phyloP scores from a whole-genome alignment of 2,888 invertebrate genomes.

The Amphipyra berbera region DNA sequence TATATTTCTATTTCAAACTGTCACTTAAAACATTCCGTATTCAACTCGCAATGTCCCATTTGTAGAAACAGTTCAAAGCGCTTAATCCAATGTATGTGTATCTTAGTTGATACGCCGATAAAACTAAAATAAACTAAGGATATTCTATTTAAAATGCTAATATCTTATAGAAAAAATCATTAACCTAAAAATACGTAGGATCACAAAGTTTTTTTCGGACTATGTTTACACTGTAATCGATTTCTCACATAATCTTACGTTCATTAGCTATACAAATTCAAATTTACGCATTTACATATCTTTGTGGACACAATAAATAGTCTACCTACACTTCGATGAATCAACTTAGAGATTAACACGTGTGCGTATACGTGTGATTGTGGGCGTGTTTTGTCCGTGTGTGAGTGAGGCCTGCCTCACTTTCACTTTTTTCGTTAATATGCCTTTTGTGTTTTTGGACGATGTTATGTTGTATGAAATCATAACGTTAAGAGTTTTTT shows the following conservation, averaged over 20 bases:
- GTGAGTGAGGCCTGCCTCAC: conserved; percentile 64
- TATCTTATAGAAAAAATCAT: neutral
- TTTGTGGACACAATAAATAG: conserved; percentile 59
- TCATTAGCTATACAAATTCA: conserved; percentile 56
- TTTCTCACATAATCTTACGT: conserved; percentile 52
- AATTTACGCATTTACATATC: conserved; percentile 56
- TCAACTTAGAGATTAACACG: conserved; percentile 58
- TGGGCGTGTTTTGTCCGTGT: conserved; percentile 63
- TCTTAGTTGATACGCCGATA: neutral
- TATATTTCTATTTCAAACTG: too few relatives aligned
- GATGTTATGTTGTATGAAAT: conserved; percentile 71
- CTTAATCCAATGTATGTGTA: neutral
- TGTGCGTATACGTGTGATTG: conserved; percentile 60
- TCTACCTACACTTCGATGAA: conserved; percentile 60
- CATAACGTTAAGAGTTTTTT: conserved; percentile 21
- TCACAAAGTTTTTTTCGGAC: conserved; percentile 36
- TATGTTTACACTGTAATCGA: conserved; percentile 32
- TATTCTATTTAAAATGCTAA: neutral
- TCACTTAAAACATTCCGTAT: too few relatives aligned
- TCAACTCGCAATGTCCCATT: too few relatives aligned
- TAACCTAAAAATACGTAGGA: conserved; percentile 7
- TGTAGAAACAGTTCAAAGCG: neutral
- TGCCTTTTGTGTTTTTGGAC: conserved; percentile 87
- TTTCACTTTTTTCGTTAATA: conserved; percentile 88
- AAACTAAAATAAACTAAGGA: neutral